A percentile compares a stretch with the other conserved stretches of the same genome.
phyloP scores from a whole-genome alignment of 2,113 vertebrate species.

The Enhydra lutris region DNA sequence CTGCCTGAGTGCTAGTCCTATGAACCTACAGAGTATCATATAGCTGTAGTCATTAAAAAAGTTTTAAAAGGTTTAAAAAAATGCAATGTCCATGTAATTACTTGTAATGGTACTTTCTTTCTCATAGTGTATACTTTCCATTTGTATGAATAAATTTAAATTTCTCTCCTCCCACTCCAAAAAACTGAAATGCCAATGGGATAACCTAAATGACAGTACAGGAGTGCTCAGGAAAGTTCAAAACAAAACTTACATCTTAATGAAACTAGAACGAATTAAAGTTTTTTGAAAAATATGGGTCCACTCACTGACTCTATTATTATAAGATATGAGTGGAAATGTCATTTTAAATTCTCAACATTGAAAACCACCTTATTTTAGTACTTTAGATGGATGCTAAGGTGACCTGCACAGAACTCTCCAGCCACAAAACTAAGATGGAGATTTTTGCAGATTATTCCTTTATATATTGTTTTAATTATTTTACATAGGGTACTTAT shows the following conservation, averaged over 20 bases:
- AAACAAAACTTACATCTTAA: neutral
- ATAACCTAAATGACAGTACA: neutral
- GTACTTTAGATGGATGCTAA: neutral
- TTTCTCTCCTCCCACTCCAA: neutral
- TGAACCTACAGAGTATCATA: neutral
- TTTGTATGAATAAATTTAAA: neutral
- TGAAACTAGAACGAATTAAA: neutral
- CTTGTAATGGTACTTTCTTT: neutral
- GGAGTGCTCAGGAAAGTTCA: neutral
- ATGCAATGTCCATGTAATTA: neutral
- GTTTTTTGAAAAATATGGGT: neutral
- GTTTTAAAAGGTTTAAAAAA: neutral
- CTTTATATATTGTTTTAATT: neutral
- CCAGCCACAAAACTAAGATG: slow-evolving; percentile 18
- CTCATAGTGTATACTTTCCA: neutral
- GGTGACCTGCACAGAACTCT: neutral
- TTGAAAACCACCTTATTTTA: neutral
- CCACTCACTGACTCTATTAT: neutral
- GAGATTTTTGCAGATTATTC: neutral
- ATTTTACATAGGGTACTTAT: slow-evolving; percentile 17
- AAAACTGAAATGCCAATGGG: neutral
- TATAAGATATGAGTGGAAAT: neutral
- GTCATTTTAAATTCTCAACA: slow-evolving; percentile 38
- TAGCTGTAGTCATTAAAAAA: neutral
- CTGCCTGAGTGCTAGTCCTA: neutral